Evolutionary conservation across 1,140 invertebrate species (phyloP).

Genomic region (Drosophila repleta): DNA sequence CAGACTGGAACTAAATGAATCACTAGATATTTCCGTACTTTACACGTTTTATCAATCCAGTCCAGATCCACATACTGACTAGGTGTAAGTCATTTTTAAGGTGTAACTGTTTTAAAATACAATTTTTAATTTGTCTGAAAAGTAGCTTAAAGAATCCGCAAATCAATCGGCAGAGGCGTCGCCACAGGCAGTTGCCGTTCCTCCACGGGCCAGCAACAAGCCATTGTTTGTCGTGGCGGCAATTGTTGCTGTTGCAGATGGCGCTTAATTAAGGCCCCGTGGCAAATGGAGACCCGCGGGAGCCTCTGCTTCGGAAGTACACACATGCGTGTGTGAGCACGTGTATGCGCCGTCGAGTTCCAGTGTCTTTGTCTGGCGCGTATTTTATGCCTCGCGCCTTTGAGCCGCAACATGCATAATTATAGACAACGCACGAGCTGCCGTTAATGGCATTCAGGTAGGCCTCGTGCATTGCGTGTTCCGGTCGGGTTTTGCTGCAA

Average conservation of each 20-base stretch:
- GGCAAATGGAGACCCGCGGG: slow-evolving; percentile 9
- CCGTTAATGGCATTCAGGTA: slow-evolving; percentile 44
- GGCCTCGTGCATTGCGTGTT: slow-evolving; percentile 52
- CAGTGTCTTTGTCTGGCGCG: slow-evolving; percentile 50
- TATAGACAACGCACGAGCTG: slow-evolving; percentile 39
- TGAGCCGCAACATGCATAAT: slow-evolving; percentile 65
- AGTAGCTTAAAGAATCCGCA: background rate
- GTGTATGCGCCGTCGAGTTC: background rate
- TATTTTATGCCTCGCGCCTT: slow-evolving; percentile 59
- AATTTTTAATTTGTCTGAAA: background rate
- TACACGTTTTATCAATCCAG: background rate
- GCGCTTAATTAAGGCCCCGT: slow-evolving; percentile 24
- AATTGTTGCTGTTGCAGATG: slow-evolving; percentile 8
- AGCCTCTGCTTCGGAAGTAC: slow-evolving; percentile 3
- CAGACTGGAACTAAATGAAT: no score
- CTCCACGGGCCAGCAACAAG: slow-evolving; percentile 1
- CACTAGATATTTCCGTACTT: slow-evolving; percentile 7
- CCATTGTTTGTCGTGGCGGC: slow-evolving; percentile 6
- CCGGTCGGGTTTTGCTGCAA: slow-evolving; percentile 41
- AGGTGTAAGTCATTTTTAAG: slow-evolving; percentile 13
- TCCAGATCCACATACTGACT: background rate
- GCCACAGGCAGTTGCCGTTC: background rate
- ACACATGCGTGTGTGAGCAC: background rate
- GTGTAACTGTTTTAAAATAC: slow-evolving; percentile 7
- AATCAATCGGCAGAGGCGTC: slow-evolving; percentile 16